Evolutionary conservation across 2,113 vertebrate genomes (phyloP).

Genomic region (Tragelaphus imberbis): DNA sequence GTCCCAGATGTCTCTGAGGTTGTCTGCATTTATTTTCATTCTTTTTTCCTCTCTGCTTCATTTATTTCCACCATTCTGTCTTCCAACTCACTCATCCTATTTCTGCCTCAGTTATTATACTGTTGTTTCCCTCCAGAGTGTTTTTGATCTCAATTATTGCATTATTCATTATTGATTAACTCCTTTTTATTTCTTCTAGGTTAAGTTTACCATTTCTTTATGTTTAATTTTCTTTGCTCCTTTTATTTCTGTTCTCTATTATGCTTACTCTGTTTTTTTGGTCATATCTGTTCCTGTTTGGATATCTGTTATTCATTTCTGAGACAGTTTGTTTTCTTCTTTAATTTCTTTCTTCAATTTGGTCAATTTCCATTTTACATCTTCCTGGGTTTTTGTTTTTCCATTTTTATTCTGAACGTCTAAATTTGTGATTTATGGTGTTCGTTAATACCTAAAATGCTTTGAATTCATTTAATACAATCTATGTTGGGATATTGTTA

Average conservation of each 20-base stretch:
- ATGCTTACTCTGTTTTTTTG: neutral
- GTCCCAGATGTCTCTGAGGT: neutral
- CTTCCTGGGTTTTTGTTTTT: neutral
- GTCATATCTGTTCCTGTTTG: neutral
- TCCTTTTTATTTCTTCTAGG: neutral
- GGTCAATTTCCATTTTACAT: neutral
- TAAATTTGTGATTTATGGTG: neutral
- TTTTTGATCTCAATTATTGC: neutral
- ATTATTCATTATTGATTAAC: neutral
- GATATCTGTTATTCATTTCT: neutral
- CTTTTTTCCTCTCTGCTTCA: neutral
- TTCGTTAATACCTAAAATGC: neutral
- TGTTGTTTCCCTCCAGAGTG: neutral
- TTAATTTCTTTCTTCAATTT: constrained; percentile 17
- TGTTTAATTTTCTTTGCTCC: neutral
- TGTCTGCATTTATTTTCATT: neutral
- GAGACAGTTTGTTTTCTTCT: neutral
- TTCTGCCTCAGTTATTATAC: neutral
- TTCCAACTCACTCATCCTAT: neutral
- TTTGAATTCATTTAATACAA: constrained; percentile 15
- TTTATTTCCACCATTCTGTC: neutral
- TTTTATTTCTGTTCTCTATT: neutral
- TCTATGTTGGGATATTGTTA: neutral
- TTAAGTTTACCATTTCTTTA: neutral
- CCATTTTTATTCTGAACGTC: neutral